Evolutionary conservation across 2,888 invertebrate species (phyloP).

Genomic region (Epinotia demarniana): DNA sequence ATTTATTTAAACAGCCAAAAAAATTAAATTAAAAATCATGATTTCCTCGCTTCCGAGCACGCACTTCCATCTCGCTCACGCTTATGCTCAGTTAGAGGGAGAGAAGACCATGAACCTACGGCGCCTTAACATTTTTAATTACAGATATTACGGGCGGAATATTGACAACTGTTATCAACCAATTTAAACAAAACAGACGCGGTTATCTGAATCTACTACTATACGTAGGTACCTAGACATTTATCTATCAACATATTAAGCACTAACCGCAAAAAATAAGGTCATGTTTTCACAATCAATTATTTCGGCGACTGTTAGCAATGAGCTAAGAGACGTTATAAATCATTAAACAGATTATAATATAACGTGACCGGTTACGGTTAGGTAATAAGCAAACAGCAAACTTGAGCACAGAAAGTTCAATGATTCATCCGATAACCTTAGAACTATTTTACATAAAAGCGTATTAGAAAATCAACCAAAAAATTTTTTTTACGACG

Average conservation of each 20-base stretch:
- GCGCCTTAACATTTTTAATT: not conserved
- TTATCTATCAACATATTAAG: conserved; percentile 18
- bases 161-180: conserved; percentile 24
- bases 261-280: conserved; percentile 12
- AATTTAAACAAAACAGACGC: conserved; percentile 36
- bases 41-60: too few species aligned
- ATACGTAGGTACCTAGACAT: conserved; percentile 32
- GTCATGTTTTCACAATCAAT: conserved; percentile 23
- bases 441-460: conserved; percentile 2
- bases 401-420: conserved; percentile 29
- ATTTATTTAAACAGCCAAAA: too few species aligned
- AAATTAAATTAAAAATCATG: too few species aligned
- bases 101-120: too few species aligned
- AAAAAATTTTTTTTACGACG: not conserved
- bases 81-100: too few species aligned
- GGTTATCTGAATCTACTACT: conserved; percentile 15
- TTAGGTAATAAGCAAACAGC: conserved; percentile 39
- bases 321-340: conserved; percentile 26
- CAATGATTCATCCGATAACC: conserved; percentile 37
- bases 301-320: conserved; percentile 16
- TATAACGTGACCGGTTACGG: conserved; percentile 37
- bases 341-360: conserved; percentile 26
- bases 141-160: not conserved
- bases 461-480: conserved; percentile 13
- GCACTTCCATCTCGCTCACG: too few species aligned